Evolutionary conservation across 2,113 vertebrate species (phyloP).

Genomic region (Lamprologus lemairii): DNA sequence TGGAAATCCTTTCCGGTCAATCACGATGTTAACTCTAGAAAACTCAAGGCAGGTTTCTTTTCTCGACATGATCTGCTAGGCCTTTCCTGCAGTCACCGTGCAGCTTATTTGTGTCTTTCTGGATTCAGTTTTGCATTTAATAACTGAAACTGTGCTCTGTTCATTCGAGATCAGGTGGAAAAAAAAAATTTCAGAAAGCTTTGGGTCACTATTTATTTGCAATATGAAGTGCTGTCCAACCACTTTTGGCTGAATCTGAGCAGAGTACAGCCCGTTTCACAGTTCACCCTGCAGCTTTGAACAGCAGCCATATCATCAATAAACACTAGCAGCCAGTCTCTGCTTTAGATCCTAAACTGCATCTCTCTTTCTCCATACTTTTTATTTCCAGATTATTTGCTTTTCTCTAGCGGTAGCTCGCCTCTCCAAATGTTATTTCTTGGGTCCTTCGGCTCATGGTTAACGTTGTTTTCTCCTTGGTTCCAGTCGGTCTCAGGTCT

Average conservation of each 20-base stretch:
- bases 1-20: neutral
- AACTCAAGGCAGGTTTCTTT: neutral
- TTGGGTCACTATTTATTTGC: neutral
- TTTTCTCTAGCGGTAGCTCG: neutral
- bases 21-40: neutral
- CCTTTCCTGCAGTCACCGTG: neutral
- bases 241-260: neutral
- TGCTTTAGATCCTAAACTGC: neutral
- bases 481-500: neutral
- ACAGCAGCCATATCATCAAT: neutral
- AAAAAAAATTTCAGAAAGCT: fast-evolving
- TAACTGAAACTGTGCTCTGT: neutral
- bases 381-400: neutral
- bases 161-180: neutral
- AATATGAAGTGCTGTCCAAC: neutral
- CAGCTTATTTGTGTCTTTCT: neutral
- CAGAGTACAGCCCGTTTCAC: neutral
- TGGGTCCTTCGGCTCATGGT: neutral
- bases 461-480: neutral
- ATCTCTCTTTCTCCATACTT: neutral
- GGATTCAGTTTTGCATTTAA: neutral
- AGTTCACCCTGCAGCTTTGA: neutral
- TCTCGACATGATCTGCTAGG: neutral
- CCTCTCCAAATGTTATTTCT: neutral
- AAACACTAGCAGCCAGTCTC: neutral